Evolutionary conservation across 2,113 vertebrate species (phyloP), one percentile per base, ranked within the genome.

Genomic region (Protomyctophum bolini): DNA sequence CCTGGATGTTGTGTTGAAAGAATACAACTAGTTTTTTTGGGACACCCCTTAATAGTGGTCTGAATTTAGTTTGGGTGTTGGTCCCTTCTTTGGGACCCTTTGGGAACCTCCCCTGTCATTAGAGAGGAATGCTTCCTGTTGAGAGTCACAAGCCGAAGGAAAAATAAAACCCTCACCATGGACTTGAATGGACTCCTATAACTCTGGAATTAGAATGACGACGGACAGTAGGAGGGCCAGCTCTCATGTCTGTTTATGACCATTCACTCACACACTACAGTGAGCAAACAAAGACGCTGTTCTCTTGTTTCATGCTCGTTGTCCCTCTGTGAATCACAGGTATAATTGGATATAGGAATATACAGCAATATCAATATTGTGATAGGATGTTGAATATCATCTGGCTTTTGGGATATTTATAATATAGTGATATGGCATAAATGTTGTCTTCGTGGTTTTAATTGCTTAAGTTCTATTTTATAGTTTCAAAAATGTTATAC

Each of bases 61-160:
- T 55, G 61, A 54, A 79, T 83, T 83, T 76, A 83, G 75, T 10
- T 28, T 63, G 77, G 72, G 71, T 80, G 76, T 83, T 83, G 84
- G 82, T 81, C 29, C 15, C 8, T 47, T 3, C 67, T 85, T 85
- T 80, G 63, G 78, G 68, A 77, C 66, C 76, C 28, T 64, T 58
- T 49, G 21, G 77, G 72, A 8, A 75, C 80, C 81, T 80, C 83
- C 86, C 59, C 83, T 85, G 77, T 87, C 75, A 89, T 89, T 86
- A 86, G 50, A 75, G 61, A 85, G 75, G 89, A 88, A 89, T 89
- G 89, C 63, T 72, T 89, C 78, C 81, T 79, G 67, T 46, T 60
- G 10, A 14, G 50, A 67, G 51, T 57, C 55, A 7, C 55, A 10
- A 15, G 56, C 21, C 21, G 61, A 56, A 8, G 12, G 41, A 50